phyloP scores from a whole-genome alignment of 2,797 vertebrate genomes.

The Orientallactaga sibirica region DNA sequence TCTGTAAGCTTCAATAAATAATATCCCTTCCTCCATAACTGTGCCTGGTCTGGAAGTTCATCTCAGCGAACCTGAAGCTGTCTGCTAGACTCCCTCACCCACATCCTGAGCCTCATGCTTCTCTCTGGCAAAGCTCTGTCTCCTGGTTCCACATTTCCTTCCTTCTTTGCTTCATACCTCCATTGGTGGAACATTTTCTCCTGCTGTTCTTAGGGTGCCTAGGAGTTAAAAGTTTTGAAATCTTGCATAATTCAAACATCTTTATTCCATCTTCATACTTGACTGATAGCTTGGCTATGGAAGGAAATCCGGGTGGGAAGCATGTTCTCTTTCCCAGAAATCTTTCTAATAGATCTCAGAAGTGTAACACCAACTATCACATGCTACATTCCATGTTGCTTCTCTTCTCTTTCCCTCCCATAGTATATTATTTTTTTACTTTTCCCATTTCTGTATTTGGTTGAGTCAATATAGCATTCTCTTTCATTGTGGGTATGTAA shows the following conservation, averaged over 20 bases:
- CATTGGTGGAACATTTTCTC: not conserved
- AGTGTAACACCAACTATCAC: no score
- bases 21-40: no score
- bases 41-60: no score
- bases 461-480: not conserved
- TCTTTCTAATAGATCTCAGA: not conserved
- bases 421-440: not conserved
- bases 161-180: not conserved
- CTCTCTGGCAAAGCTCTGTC: no score
- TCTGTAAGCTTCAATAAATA: no score
- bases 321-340: not conserved
- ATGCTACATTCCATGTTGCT: fast-evolving
- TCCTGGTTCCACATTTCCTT: not conserved
- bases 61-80: no score
- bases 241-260: not conserved
- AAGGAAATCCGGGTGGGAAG: not conserved
- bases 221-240: not conserved
- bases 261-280: not conserved
- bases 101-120: fast-evolving
- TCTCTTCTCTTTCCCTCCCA: not conserved
- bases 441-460: not conserved
- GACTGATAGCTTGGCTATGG: not conserved
- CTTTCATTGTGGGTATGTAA: not conserved
- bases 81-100: not conserved
- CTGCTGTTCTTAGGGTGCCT: not conserved